phyloP scores from a whole-genome alignment of 2,113 vertebrate species.

The Isurus oxyrinchus region DNA sequence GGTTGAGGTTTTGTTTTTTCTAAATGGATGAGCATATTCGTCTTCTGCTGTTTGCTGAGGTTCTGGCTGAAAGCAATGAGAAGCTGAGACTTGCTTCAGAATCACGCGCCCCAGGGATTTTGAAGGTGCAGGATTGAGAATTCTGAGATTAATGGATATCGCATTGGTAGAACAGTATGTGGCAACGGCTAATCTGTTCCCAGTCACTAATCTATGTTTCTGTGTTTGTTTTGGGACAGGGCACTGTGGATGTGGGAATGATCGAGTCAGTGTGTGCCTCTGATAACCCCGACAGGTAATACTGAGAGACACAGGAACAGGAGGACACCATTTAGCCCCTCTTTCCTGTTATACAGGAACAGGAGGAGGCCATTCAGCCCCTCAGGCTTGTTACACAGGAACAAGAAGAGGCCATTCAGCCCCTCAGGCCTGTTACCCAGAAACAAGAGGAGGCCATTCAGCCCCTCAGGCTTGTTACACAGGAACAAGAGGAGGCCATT shows the following conservation, averaged over 20 bases:
- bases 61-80: not conserved
- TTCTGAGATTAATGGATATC: not conserved
- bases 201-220: not conserved
- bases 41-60: not conserved
- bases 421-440: too few relatives aligned
- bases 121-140: not conserved
- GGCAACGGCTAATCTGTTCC: not conserved
- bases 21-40: not conserved
- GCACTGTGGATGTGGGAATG: slow-evolving; percentile 81
- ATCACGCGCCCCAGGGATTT: not conserved
- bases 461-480: too few relatives aligned
- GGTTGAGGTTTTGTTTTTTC: not conserved
- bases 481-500: too few relatives aligned
- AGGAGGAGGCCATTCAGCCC: not conserved
- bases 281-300: slow-evolving; percentile 81
- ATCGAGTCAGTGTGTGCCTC: slow-evolving; percentile 89
- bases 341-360: too few relatives aligned
- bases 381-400: too few relatives aligned
- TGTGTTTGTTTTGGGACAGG: slow-evolving; percentile 50
- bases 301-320: not conserved
- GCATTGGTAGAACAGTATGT: not conserved
- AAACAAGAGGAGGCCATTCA: too few relatives aligned
- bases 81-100: not conserved
- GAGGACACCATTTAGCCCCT: not conserved
- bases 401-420: too few relatives aligned